phyloP scores from a whole-genome alignment of 2,888 invertebrate genomes.

The Phengaris alcon region DNA sequence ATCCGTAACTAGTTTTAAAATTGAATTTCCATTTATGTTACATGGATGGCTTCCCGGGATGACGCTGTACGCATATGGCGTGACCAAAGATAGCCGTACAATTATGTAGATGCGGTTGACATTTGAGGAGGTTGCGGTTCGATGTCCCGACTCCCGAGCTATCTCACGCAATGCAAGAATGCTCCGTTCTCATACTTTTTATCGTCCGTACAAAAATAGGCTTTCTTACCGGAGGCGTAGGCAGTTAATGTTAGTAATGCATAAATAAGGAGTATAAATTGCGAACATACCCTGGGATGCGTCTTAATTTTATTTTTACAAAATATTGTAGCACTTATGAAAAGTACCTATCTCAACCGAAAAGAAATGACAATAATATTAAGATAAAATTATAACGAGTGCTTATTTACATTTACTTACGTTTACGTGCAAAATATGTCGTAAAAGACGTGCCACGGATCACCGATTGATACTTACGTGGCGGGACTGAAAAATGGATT shows the following conservation, averaged over 20 bases:
- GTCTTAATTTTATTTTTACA: conserved; percentile 57
- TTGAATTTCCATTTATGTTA: conserved; percentile 39
- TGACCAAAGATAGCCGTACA: conserved; percentile 54
- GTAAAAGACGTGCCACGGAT: conserved; percentile 55
- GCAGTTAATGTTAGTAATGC: conserved; percentile 8
- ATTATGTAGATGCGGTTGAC: conserved; percentile 66
- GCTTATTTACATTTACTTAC: conserved; percentile 46
- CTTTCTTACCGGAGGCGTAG: conserved; percentile 11
- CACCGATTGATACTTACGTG: conserved; percentile 51
- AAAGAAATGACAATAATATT: neutral
- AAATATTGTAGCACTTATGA: neutral
- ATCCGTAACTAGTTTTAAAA: conserved; percentile 32
- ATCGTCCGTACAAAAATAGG: conserved; percentile 41
- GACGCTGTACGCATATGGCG: conserved; percentile 47
- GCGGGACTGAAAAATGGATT: conserved; percentile 45
- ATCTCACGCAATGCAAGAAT: conserved; percentile 64
- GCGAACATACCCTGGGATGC: conserved; percentile 28
- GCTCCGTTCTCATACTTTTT: conserved; percentile 49
- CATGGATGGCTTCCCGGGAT: conserved; percentile 45
- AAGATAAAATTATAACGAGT: neutral
- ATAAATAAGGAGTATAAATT: conserved; percentile 13
- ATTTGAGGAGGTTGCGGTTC: conserved; percentile 53
- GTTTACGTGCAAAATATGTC: conserved; percentile 60
- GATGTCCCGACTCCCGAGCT: conserved; percentile 54
- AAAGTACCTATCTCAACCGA: neutral